Percentiles rank a stretch among this genome's conserved stretches.
Evolutionary conservation across 2,888 invertebrate genomes (phyloP).

Genomic region (Melanostoma mellinum): DNA sequence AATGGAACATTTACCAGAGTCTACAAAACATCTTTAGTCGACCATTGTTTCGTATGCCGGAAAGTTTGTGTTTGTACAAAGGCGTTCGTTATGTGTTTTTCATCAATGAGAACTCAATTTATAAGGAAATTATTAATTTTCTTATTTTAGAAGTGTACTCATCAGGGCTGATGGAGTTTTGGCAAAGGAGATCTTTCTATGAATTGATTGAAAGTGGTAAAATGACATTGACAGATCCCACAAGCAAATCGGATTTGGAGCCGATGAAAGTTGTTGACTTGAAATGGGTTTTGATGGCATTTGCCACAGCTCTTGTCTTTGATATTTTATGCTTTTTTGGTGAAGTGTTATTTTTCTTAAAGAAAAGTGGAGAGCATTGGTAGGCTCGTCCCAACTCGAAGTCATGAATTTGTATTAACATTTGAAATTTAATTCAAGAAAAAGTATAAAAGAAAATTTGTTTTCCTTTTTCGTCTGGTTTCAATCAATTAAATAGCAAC

Average conservation of each 20-base stretch:
- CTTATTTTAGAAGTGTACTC: slow-evolving; percentile 75
- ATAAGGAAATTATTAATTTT: slow-evolving; percentile 67
- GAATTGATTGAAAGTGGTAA: slow-evolving; percentile 76
- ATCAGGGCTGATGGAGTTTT: slow-evolving; percentile 74
- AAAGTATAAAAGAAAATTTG: no score
- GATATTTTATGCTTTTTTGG: no score
- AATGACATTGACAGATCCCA: slow-evolving; percentile 74
- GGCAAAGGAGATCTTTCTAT: slow-evolving; percentile 74
- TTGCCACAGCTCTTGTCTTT: no score
- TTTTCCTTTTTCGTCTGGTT: no score
- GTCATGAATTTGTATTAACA: no score
- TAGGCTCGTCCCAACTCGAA: no score
- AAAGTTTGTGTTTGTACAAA: slow-evolving; percentile 76
- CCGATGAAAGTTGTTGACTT: slow-evolving; percentile 69
- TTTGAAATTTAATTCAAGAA: no score
- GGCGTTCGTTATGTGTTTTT: slow-evolving; percentile 77
- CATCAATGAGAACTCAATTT: slow-evolving; percentile 57
- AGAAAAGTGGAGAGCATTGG: no score
- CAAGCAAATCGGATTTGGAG: slow-evolving; percentile 73
- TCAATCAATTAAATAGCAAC: no score
- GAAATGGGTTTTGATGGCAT: slow-evolving; percentile 23
- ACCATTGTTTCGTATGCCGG: slow-evolving; percentile 75
- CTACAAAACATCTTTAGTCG: slow-evolving; percentile 77
- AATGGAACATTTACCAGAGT: slow-evolving; percentile 76
- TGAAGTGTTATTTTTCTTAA: no score